phyloP scores from a whole-genome alignment of 2,797 vertebrate species.

The Gallinago stenura region DNA sequence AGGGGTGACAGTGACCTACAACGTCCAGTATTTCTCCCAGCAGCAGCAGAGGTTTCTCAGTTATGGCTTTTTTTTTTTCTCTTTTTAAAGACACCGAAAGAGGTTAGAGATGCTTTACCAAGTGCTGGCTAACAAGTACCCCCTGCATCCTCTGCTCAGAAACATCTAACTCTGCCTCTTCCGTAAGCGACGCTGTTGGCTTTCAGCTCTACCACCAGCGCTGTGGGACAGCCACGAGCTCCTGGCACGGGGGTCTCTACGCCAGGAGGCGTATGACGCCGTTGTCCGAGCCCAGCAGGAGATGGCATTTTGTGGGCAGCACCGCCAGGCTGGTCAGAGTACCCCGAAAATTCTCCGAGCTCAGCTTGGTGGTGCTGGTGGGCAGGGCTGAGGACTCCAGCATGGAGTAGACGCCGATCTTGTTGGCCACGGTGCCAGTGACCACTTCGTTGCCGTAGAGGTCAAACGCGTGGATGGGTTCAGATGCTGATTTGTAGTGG shows the following conservation, averaged over 20 bases:
- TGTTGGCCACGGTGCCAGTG: slow-evolving; percentile 94
- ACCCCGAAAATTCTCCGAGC: slow-evolving; percentile 98
- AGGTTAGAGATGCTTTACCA: background rate
- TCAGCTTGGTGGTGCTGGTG: slow-evolving; percentile 91
- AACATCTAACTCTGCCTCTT: background rate
- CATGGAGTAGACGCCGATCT: slow-evolving; percentile 95
- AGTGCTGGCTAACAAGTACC: background rate
- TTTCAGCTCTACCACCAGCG: background rate
- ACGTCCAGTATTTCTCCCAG: slow-evolving; percentile 39
- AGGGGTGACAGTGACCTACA: slow-evolving; percentile 61
- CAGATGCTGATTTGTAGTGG: slow-evolving; percentile 92
- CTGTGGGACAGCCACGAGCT: background rate
- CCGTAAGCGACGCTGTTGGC: background rate
- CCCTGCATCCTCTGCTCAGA: background rate
- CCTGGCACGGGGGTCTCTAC: slow-evolving; percentile 39
- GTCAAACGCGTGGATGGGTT: slow-evolving; percentile 94
- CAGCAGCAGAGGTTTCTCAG: slow-evolving; percentile 62
- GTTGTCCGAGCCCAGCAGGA: slow-evolving; percentile 96
- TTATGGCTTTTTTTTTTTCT: slow-evolving; percentile 69
- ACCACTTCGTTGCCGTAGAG: slow-evolving; percentile 93
- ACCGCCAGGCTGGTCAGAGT: slow-evolving; percentile 94
- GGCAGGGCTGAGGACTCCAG: slow-evolving; percentile 89
- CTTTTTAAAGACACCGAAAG: slow-evolving; percentile 2
- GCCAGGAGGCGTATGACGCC: slow-evolving; percentile 92
- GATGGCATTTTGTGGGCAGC: slow-evolving; percentile 94